These are phyloP conservation scores for Drosophila diplacantha DNA, from an alignment of 2,888 invertebrate genomes.

Conservation along the genomic window DNA sequence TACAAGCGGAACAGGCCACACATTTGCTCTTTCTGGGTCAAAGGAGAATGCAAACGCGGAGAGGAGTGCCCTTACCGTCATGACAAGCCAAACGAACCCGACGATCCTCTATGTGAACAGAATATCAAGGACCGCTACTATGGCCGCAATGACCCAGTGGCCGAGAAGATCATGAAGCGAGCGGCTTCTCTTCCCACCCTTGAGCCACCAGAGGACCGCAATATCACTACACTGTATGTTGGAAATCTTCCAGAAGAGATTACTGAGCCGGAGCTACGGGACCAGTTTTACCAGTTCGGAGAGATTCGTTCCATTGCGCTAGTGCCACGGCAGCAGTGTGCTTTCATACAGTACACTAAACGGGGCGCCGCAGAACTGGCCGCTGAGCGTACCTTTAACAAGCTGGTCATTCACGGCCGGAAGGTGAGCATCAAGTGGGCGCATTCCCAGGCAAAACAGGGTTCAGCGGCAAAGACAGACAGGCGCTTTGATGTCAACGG, in stretches of 20 bases:
- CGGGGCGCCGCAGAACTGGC: constrained; percentile 94
- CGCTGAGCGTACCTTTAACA: constrained; percentile 97
- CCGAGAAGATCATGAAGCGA: constrained; percentile 91
- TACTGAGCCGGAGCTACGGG: constrained; percentile 93
- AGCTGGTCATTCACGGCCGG: constrained; percentile 88
- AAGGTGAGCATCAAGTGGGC: constrained; percentile 99
- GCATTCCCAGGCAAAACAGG: constrained; percentile 90
- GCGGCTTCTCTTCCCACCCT: constrained; percentile 96
- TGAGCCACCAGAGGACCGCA: constrained; percentile 96
- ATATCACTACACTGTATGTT: constrained; percentile 98
- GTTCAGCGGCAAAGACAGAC: constrained; percentile 79
- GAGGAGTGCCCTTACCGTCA: constrained; percentile 96
- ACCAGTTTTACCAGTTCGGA: constrained; percentile 99
- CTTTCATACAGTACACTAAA: constrained; percentile 97
- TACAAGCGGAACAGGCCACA: constrained; percentile 95
- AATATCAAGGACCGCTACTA: constrained; percentile 95
- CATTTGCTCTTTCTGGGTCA: constrained; percentile 97
- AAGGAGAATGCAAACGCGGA: constrained; percentile 94
- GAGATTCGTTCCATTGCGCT: constrained; percentile 96
- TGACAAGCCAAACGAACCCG: constrained; percentile 95
- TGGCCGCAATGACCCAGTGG: constrained; percentile 95
- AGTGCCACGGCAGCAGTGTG: constrained; percentile 95
- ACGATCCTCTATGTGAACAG: constrained; percentile 94
- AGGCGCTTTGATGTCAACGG: constrained; percentile 85
- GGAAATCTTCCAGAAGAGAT: constrained; percentile 94